Percentiles rank a stretch among this genome's conserved stretches.
phyloP scores from a whole-genome alignment of 1,140 invertebrate genomes.

The Rhagoletis pomonella region DNA sequence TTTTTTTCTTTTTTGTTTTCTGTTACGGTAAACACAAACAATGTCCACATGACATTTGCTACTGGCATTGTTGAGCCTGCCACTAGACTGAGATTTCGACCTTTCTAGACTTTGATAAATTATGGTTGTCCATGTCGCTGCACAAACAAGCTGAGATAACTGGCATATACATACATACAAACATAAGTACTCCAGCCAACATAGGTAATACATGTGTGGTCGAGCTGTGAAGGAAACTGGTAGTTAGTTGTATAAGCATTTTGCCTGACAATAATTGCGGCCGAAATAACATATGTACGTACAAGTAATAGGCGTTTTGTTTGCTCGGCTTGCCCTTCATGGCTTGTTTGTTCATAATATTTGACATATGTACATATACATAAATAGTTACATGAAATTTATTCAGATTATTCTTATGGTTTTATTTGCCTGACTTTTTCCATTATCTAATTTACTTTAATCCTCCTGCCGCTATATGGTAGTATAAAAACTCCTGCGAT shows the following conservation, averaged over 20 bases:
- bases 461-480: no score
- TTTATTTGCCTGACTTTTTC: no score
- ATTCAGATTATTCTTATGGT: background rate
- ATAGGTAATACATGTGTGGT: background rate
- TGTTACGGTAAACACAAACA: background rate
- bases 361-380: background rate
- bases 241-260: no score
- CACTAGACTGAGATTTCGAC: background rate
- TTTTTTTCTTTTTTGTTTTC: background rate
- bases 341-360: background rate
- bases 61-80: background rate
- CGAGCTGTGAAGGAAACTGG: no score
- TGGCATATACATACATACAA: background rate
- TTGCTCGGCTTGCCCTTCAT: background rate
- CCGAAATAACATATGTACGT: background rate
- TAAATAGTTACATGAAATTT: background rate
- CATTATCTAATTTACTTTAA: no score
- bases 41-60: background rate
- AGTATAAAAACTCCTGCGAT: background rate
- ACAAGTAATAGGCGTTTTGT: no score
- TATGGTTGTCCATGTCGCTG: background rate
- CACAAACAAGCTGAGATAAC: background rate
- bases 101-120: background rate
- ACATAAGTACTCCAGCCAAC: background rate
- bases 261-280: background rate